These are phyloP conservation scores for Schrankia costaestrigalis DNA, from an alignment of 2,888 invertebrate species.

Conservation along the genomic window DNA sequence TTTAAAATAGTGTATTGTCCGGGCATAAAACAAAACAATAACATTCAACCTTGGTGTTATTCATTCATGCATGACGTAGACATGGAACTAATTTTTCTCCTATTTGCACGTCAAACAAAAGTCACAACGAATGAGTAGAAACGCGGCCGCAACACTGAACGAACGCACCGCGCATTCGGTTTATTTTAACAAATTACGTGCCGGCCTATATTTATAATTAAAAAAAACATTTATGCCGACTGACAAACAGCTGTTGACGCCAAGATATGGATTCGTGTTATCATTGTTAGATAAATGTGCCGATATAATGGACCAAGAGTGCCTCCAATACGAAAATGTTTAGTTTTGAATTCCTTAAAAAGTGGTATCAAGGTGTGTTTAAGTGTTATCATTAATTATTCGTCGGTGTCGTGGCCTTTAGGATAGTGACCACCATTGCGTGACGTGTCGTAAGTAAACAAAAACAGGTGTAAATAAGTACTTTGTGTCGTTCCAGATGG, in stretches of 20 bases:
- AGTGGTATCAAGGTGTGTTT: constrained; percentile 72
- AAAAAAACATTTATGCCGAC: constrained; percentile 36
- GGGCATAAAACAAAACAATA: constrained; percentile 53
- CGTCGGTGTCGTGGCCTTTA: constrained; percentile 13
- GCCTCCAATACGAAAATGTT: constrained; percentile 61
- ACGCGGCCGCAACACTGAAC: constrained; percentile 53
- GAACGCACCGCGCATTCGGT: constrained; percentile 44
- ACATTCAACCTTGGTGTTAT: constrained; percentile 64
- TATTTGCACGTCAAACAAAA: constrained; percentile 67
- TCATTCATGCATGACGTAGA: constrained; percentile 69
- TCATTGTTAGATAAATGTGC: constrained; percentile 58
- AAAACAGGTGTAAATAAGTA: constrained; percentile 35
- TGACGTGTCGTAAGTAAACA: constrained; percentile 37
- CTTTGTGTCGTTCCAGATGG: constrained; percentile 61
- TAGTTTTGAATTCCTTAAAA: constrained; percentile 72
- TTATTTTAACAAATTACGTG: constrained; percentile 46
- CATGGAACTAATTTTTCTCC: constrained; percentile 68
- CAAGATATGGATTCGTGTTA: constrained; percentile 57
- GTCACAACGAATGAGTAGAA: constrained; percentile 53
- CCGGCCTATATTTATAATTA: constrained; percentile 42
- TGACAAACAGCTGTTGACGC: constrained; percentile 22
- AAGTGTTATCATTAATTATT: constrained; percentile 17
- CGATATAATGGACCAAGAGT: constrained; percentile 57
- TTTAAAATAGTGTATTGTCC: constrained; percentile 44
- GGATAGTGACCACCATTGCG: constrained; percentile 10